Percentiles rank a stretch among this genome's conserved stretches.
Evolutionary conservation across 1,140 invertebrate genomes (phyloP).

Genomic region (Ceratina japonica): DNA sequence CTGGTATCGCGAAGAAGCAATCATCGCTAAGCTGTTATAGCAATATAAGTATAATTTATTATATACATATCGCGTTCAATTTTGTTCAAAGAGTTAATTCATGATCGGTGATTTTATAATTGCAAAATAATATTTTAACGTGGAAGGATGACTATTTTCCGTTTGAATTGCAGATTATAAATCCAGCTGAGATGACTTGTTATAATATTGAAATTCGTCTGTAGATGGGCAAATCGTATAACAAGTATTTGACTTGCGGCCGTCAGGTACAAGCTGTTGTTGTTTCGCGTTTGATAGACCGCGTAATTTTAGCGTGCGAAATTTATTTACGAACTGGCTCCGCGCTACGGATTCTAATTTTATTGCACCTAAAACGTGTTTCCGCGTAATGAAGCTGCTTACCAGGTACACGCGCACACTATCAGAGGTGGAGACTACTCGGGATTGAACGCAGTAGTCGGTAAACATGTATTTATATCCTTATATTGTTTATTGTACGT

Average conservation of each 20-base stretch:
- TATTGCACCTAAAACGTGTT: conserved; percentile 27
- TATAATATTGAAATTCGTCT: background rate
- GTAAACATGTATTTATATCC: background rate
- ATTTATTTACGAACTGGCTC: conserved; percentile 29
- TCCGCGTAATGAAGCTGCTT: background rate
- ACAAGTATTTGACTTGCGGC: background rate
- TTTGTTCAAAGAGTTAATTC: no score
- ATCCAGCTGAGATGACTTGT: no score
- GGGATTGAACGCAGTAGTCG: background rate
- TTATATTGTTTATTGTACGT: no score
- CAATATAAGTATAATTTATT: no score
- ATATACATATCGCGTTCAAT: no score
- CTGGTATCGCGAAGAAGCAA: background rate
- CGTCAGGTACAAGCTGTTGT: background rate
- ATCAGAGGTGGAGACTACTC: background rate
- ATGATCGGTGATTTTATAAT: no score
- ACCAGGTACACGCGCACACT: background rate
- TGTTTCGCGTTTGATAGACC: conserved; percentile 11
- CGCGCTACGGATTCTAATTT: conserved; percentile 20
- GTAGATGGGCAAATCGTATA: background rate
- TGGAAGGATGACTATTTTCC: no score
- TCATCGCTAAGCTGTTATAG: background rate
- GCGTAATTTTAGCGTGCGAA: conserved; percentile 24
- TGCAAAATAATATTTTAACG: no score
- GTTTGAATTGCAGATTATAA: no score